Conservation (phyloP, 2,888 invertebrate genomes). For the Cylindroiulus punctatus region DNA sequence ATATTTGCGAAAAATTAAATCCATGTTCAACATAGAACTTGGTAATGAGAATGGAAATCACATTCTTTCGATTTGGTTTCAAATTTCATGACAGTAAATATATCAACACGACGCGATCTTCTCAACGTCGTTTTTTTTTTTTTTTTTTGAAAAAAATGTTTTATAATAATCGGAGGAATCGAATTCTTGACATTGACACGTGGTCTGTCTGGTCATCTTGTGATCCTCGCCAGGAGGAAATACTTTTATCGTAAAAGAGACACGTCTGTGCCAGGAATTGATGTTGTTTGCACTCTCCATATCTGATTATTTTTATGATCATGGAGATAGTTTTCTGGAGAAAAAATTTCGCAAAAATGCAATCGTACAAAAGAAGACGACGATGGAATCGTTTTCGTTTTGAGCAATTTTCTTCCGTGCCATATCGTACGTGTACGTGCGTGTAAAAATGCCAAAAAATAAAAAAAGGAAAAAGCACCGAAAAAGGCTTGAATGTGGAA, state of each 20-base stretch:
- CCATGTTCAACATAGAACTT: too few relatives aligned
- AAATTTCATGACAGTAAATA: not conserved
- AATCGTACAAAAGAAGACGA: not conserved
- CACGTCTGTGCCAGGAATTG: constrained; percentile 14
- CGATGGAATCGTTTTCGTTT: constrained; percentile 31
- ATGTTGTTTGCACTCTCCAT: constrained; percentile 34
- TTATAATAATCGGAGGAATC: not conserved
- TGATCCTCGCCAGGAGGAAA: not conserved
- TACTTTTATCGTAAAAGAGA: constrained; percentile 17
- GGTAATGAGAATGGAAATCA: too few relatives aligned
- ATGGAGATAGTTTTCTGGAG: not conserved
- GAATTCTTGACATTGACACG: not conserved
- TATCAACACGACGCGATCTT: too few relatives aligned
- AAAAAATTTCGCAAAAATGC: constrained; percentile 11
- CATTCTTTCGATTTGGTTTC: too few relatives aligned
- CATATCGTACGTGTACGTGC: not conserved
- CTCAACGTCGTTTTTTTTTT: not conserved
- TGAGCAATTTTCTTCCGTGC: not conserved
- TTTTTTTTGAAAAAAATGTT: not conserved
- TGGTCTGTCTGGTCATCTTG: not conserved
- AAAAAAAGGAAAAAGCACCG: not conserved
- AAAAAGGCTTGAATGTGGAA: not conserved
- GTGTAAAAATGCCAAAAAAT: not conserved
- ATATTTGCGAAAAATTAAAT: too few relatives aligned
- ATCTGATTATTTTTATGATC: constrained; percentile 40